Evolutionary conservation across 1,140 invertebrate genomes (phyloP), one percentile per base, ranked within the genome.

Genomic region (Zaprionus kolodkinae): DNA sequence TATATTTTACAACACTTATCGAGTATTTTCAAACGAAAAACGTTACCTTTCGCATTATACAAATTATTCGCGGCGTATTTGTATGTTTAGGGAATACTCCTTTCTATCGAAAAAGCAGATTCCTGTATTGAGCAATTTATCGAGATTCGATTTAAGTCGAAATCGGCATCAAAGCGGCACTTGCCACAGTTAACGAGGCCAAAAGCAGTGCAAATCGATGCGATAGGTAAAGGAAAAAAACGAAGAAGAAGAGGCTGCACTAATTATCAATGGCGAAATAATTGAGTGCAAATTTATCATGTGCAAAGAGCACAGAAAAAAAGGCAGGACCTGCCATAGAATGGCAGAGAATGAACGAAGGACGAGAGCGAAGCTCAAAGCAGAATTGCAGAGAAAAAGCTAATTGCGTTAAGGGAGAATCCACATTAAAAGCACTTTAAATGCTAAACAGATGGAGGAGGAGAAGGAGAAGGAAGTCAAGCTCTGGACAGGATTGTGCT

Each of bases 191-290:
- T 60, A 74, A 78, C 72, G 70, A 66, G 61, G 76, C 71, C 70
- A 82, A 83, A 72, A 45, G 71, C 76, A 75, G 79, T 62, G 27
- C 35, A 13, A 15, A 50, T 82, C 50, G 15, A 68, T 38, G n/a
- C 6, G 40, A 27, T n/a, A 11, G 30, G n/a, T 25, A 36, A 27
- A 36, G 10, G 9, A 7, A 65, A 15, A 55, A 50, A 56, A 54
- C n/a, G n/a, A 21, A 21, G 21, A 2, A 21, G 59, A 62, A 78
- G 63, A 78, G 61, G 59, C 60, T 69, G 45, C 67, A 85, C 78
- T 84, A 84, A 85, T 84, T 84, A 83, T 81, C 81, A 81, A 84
- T 78, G 73, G 81, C 73, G 64, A 85, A 85, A 80, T 85, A 85
- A 84, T 80, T 84, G 69, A 85, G 43, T 38, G 59, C 59, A 48